These are phyloP conservation scores for Australoheros scitulus DNA, from an alignment of 2,113 vertebrate genomes.

Conservation along the genomic window DNA sequence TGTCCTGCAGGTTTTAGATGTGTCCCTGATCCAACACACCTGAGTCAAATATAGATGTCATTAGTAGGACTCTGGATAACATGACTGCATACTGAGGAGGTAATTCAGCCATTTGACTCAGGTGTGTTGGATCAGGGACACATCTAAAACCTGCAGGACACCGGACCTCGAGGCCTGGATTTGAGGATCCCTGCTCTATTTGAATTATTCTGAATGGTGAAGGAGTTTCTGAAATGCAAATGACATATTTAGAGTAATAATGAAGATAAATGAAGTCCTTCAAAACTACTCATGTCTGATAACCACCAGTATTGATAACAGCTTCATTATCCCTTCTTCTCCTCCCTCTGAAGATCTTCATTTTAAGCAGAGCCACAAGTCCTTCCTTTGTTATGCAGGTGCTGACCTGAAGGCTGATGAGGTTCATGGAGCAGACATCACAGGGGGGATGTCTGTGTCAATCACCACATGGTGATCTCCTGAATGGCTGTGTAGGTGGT, in stretches of 20 bases:
- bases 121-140: too few relatives aligned
- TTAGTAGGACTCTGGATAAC: too few relatives aligned
- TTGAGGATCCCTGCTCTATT: too few relatives aligned
- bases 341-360: background rate
- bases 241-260: constrained; percentile 48
- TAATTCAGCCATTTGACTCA: too few relatives aligned
- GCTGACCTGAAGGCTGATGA: constrained; percentile 33
- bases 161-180: too few relatives aligned
- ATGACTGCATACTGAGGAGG: too few relatives aligned
- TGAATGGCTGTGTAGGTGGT: constrained; percentile 15
- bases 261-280: constrained; percentile 59
- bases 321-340: constrained; percentile 44
- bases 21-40: too few relatives aligned
- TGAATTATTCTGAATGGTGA: constrained; percentile 33
- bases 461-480: constrained; percentile 50
- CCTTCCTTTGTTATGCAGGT: background rate
- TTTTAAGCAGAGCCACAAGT: constrained; percentile 19
- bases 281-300: constrained; percentile 53
- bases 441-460: constrained; percentile 23
- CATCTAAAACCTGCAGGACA: too few relatives aligned
- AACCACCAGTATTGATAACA: constrained; percentile 56
- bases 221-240: constrained; percentile 17
- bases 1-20: too few relatives aligned
- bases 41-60: too few relatives aligned
- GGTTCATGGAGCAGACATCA: constrained; percentile 18